A percentile compares a stretch with the other conserved stretches of the same genome.
Conservation (phyloP, 2,797 vertebrate genomes). For the Centroberyx gerrardi region DNA sequence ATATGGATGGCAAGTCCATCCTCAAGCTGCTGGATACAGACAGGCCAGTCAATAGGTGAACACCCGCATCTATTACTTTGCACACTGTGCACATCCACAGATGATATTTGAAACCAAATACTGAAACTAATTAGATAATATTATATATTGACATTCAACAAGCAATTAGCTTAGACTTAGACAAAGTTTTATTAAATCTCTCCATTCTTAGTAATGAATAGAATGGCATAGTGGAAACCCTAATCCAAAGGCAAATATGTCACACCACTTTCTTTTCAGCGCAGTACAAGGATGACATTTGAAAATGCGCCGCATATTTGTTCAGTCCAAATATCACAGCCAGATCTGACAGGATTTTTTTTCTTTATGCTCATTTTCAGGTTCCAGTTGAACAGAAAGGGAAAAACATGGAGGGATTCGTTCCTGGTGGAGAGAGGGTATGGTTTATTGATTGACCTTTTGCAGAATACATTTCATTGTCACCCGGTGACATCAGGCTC, state of each 20-base stretch:
- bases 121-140: neutral
- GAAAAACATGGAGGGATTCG: slow-evolving; percentile 94
- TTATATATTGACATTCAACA: slow-evolving; percentile 15
- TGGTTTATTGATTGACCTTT: slow-evolving; percentile 77
- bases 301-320: slow-evolving; percentile 36
- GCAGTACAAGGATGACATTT: slow-evolving; percentile 49
- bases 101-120: neutral
- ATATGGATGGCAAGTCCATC: slow-evolving; percentile 98
- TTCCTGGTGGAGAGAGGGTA: slow-evolving; percentile 98
- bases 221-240: slow-evolving; percentile 10
- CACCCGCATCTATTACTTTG: neutral
- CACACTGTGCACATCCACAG: no score
- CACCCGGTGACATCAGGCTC: slow-evolving; percentile 37
- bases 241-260: slow-evolving; percentile 29
- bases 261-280: slow-evolving; percentile 11
- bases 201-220: slow-evolving; percentile 6
- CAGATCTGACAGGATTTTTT: slow-evolving; percentile 21
- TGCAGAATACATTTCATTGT: slow-evolving; percentile 42
- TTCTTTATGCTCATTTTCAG: slow-evolving; percentile 74
- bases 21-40: slow-evolving; percentile 94
- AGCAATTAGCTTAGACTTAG: neutral
- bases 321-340: slow-evolving; percentile 46
- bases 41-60: slow-evolving; percentile 92
- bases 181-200: slow-evolving; percentile 4
- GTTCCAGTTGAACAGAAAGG: slow-evolving; percentile 94